Evolutionary conservation across 2,113 vertebrate species (phyloP), one percentile per base, ranked within the genome.

Genomic region (Candoia aspera): DNA sequence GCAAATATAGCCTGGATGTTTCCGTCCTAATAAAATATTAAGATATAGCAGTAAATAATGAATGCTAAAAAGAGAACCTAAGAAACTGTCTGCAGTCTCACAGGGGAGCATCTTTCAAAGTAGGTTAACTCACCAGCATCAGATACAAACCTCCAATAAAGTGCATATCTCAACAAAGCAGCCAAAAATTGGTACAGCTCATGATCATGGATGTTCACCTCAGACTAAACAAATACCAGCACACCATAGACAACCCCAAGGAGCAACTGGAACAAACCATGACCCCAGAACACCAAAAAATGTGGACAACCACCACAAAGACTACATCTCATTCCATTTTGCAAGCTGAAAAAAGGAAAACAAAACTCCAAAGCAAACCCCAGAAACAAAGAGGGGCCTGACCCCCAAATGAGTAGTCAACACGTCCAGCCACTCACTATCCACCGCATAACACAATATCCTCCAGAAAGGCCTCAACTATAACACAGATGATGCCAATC

Each of bases 11-110:
- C 49, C 89, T 37, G 55, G 11, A 94, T 89, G 87, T 3, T 57
- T 88, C 87, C n/a, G 26, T 53, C 26, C 93, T 94, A 55, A 83
- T 94, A 94, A 93, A 94, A 95, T 94, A 93, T 91, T 92, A 86
- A 93, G 88, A 94, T 93, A 94, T 90, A 60, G 62, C 57, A 5
- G 0, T 91, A 89, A 96, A 95, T 95, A 94, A 93, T 93, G 46
- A 3, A 94, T 79, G 5, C 84, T 93, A 2, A 1, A 23, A 79
- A 87, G 79, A 24, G 94, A 88, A 57, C 15, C 64, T 8, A 86
- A 94, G 94, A 89, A 87, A 54, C 53, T 33, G 15, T 21, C 8
- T 85, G 54, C 60, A 21, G 92, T 91, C 33, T 93, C 86, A n/a
- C 94, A 9, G 85, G 54, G 24, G 13, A 87, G 54, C 68, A 26